A percentile compares a stretch with the other conserved stretches of the same genome.
Conservation (phyloP, 2,113 vertebrate species). For the Pipra filicauda region DNA sequence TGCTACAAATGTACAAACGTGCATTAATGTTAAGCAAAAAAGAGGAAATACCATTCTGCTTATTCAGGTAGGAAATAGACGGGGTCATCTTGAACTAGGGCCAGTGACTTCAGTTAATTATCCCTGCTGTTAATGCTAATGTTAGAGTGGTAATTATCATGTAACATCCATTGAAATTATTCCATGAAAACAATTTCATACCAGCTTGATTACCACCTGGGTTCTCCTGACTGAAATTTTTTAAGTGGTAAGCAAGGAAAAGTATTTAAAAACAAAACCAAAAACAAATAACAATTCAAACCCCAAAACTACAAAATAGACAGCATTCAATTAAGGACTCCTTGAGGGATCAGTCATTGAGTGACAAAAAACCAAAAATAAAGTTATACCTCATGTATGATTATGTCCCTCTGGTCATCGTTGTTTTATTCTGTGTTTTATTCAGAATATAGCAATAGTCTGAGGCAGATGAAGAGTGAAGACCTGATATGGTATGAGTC, state of each 20-base stretch:
- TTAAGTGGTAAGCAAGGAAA: slow-evolving; percentile 25
- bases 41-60: neutral
- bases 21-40: neutral
- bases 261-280: neutral
- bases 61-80: neutral
- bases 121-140: slow-evolving; percentile 33
- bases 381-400: neutral
- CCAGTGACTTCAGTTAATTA: slow-evolving; percentile 31
- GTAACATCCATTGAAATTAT: slow-evolving; percentile 54
- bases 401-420: neutral
- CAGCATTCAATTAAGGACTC: neutral
- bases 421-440: neutral
- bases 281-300: neutral
- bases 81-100: slow-evolving; percentile 2
- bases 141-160: slow-evolving; percentile 42
- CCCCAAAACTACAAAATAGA: neutral
- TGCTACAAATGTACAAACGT: neutral
- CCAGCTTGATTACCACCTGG: slow-evolving; percentile 45
- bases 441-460: neutral
- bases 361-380: neutral
- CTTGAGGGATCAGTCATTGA: neutral
- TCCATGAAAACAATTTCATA: slow-evolving; percentile 55
- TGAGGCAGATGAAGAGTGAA: neutral
- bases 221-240: slow-evolving; percentile 8
- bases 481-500: neutral